Evolutionary conservation across 2,797 vertebrate species (phyloP), one percentile per base, ranked within the genome.

Genomic region (Jordanella pulchra): DNA sequence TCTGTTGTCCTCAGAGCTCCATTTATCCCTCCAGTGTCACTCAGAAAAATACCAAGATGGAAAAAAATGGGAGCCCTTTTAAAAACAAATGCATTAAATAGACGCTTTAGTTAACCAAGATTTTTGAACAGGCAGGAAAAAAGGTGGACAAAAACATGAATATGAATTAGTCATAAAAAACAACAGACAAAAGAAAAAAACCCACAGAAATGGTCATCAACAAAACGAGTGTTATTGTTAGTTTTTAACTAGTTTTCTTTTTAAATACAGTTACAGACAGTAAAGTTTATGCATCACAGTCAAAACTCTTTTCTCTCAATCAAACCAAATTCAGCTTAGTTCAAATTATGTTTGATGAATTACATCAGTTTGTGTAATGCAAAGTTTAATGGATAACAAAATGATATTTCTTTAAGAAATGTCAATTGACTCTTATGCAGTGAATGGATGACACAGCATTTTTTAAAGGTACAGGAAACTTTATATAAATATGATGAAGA

Each of bases 1-100:
- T 75, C n/a, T 14, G 53, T 61, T 68, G 66, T 75, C 70, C 39
- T 65, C 58, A 51, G 44, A 21, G 0, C 11, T 61, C 70, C 35
- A 58, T 83, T 66, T 71, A 23, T 81, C 53, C 66, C 58, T 53
- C 5, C 0, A 9, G 3, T 50, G 69, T 72, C 66, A 45, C 10
- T 0, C 10, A 72, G 78, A 32, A 65, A 72, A 79, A 75, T 58
- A 67, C 56, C 48, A 39, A 51, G 44, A 2, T 9, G 3, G 76
- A 56, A 10, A 47, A 69, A 75, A 79, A n/a, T 73, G 39, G 44
- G 48, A 68, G 70, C 48, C 35, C 45, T 30, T 3, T 3, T 39
- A 50, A 67, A 68, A 42, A 68, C 69, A 65, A 42, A 75, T 60
- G 50, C 75, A 12, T 61, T 5, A 63, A 81, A 83, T 67, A 64